Evolutionary conservation across 2,113 vertebrate species (phyloP).

Genomic region (Rhabdornis inornatus): DNA sequence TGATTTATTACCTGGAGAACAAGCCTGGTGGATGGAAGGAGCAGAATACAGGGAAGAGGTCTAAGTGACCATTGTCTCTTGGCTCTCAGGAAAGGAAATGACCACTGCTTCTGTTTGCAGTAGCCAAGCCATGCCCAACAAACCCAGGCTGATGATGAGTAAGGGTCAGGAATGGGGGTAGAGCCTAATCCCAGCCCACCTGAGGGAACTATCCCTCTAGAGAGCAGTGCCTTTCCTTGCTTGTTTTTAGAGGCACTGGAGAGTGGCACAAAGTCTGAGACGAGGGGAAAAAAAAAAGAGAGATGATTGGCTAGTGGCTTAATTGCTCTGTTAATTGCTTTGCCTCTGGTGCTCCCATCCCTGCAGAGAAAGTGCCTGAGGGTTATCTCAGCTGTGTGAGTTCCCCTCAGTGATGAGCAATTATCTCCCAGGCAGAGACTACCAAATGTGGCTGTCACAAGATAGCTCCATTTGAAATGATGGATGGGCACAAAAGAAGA

Average conservation of each 20-base stretch:
- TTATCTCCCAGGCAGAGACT: conserved; percentile 1
- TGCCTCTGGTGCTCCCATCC: conserved; percentile 22
- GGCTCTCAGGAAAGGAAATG: background rate
- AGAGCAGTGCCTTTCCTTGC: background rate
- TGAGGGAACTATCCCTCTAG: background rate
- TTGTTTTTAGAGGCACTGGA: background rate
- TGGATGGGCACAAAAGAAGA: background rate
- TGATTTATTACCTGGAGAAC: background rate
- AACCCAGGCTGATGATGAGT: background rate
- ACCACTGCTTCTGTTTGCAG: background rate
- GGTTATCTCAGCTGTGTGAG: background rate
- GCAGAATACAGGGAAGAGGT: background rate
- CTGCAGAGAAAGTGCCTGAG: conserved; percentile 12
- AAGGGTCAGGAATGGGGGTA: background rate
- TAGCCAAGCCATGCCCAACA: background rate
- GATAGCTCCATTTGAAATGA: background rate
- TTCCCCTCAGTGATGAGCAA: background rate
- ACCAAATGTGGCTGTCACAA: conserved; percentile 6
- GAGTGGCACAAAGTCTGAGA: background rate
- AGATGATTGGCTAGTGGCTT: background rate
- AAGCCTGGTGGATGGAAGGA: background rate
- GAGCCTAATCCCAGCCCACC: background rate
- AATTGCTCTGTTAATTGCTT: conserved; percentile 59
- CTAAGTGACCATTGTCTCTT: background rate
- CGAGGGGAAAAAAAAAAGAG: background rate